phyloP scores from a whole-genome alignment of 2,888 invertebrate species.

The Tyria jacobaeae region DNA sequence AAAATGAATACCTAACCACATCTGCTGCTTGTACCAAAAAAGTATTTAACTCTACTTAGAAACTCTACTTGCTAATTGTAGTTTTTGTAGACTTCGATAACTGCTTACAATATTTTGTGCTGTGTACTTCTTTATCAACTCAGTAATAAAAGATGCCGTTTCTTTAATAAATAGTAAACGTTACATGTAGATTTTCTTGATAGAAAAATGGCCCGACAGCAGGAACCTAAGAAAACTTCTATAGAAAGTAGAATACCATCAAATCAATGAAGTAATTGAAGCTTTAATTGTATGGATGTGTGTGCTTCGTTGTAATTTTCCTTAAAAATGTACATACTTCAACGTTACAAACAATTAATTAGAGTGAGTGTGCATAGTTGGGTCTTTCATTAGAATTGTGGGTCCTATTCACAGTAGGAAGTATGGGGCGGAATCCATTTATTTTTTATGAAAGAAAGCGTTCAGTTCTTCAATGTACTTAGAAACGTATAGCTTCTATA shows the following conservation, averaged over 20 bases:
- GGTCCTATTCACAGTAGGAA: constrained; percentile 41
- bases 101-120: no score
- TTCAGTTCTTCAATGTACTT: constrained; percentile 25
- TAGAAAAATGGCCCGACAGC: no score
- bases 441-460: constrained; percentile 54
- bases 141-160: no score
- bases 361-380: constrained; percentile 31
- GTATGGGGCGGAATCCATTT: constrained; percentile 46
- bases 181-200: no score
- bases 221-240: not conserved
- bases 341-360: constrained; percentile 38
- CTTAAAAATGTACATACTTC: constrained; percentile 9
- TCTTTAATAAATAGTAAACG: no score
- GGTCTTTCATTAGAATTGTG: constrained; percentile 46
- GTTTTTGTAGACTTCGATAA: no score
- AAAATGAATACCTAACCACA: no score
- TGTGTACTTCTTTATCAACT: no score
- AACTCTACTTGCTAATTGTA: no score
- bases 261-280: not conserved
- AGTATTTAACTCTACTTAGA: no score
- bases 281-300: not conserved
- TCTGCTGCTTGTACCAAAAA: no score
- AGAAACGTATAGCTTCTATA: constrained; percentile 33
- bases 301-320: constrained; percentile 16
- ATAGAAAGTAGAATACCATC: not conserved